A percentile compares a stretch with the other conserved stretches of the same genome.
Conservation (phyloP, 2,888 invertebrate species). For the Pterobdella sp. region DNA sequence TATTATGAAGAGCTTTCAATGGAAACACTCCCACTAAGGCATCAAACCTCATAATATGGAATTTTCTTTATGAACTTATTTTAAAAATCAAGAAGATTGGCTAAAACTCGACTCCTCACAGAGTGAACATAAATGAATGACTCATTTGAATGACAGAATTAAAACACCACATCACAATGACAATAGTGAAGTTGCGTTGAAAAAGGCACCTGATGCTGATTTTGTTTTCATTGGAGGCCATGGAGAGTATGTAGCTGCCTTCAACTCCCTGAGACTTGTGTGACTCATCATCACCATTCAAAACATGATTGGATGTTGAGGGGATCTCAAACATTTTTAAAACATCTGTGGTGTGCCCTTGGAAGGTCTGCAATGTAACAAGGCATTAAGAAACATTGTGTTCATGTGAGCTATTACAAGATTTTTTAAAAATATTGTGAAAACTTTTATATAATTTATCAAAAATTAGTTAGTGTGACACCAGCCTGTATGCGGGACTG, state of each 20-base stretch:
- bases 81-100: no score
- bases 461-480: not conserved
- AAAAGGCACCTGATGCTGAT: conserved; percentile 46
- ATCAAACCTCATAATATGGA: no score
- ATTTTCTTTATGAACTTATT: no score
- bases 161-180: not conserved
- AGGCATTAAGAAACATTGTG: not conserved
- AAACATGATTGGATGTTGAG: not conserved
- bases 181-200: conserved; percentile 4
- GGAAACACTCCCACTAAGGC: no score
- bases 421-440: not conserved
- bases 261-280: conserved; percentile 12
- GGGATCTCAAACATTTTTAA: conserved; percentile 41
- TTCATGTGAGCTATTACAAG: not conserved
- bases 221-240: conserved; percentile 46
- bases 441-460: not conserved
- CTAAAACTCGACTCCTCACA: no score
- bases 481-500: conserved; percentile 57
- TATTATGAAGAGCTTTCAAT: no score
- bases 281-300: conserved; percentile 15
- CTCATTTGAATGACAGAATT: not conserved
- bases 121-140: no score
- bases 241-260: conserved; percentile 45
- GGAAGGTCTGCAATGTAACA: conserved; percentile 43
- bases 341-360: conserved; percentile 49